Base-by-base conservation (phyloP, 2,113 vertebrate genomes). In the Cervus canadensis region DNA sequence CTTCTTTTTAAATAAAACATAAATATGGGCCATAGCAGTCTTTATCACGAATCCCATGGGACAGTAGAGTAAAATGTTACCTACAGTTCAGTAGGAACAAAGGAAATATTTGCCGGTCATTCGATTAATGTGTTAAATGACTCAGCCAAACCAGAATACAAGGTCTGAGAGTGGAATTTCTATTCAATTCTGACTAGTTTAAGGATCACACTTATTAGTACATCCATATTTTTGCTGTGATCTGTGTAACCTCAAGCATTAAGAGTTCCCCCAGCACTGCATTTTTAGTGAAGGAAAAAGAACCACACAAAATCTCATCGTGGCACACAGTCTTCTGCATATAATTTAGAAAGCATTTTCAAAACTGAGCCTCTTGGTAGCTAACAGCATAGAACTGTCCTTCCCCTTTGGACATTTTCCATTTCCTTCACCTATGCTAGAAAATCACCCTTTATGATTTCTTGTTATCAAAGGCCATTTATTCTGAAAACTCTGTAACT, bases 391-490 rank as follows among this genome's bases (percentile, higher is more conserved):
- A 89, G 10, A 94, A 57, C 9, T 57, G 40, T 62, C 26, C 33
- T 88, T 89, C 40, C 23, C 2, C 16, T 90, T 92, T 76, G 26
- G n/a, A 87, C 6, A 60, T 26, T 67, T 3, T 81, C 7, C 25
- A 57, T 90, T 90, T 94, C 50, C 43, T 92, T 88, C 4, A 85
- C 9, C 13, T 87, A 5, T 13, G 48, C 43, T 92, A 48, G 19
- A 84, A 96, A 96, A 95, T 36, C 2, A 85, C 1, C 12, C 43
- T 90, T 93, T 74, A 16, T 87, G 25, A 85, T 95, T 95, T 96
- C 71, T 95, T 87, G 21, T 81, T 87, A 79, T 93, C 59, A 79
- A 92, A 95, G 33, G 14, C 26, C 26, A 11, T 84, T 79, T 60
- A 88, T 67, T 91, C 81, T 79, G 50, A 43, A 91, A 91, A 87